Evolutionary conservation across 2,797 vertebrate genomes (phyloP).

Genomic region (Trachops cirrhosus): DNA sequence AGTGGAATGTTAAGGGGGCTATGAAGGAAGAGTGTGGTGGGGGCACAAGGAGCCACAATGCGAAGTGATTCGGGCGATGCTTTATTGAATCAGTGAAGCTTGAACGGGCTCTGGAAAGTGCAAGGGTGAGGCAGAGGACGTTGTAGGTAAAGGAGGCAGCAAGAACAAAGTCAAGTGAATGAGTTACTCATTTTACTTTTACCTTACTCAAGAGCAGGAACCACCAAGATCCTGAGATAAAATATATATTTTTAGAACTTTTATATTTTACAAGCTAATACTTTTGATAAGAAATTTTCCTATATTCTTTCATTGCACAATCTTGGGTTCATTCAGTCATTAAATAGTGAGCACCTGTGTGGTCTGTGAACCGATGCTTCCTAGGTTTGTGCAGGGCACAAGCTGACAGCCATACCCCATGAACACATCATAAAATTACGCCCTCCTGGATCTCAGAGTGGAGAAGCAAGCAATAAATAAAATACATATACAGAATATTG

Average conservation of each 20-base stretch:
- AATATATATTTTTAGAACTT: not conserved
- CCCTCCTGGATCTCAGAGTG: not conserved
- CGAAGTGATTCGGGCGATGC: not conserved
- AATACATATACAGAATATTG: not conserved
- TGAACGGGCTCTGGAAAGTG: not conserved
- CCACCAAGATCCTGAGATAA: not conserved
- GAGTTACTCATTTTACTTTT: not conserved
- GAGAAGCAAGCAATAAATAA: not conserved
- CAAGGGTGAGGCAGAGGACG: not conserved
- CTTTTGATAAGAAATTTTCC: not conserved
- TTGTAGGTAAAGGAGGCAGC: not conserved
- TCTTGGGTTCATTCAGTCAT: not conserved
- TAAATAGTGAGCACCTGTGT: not conserved
- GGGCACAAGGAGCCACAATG: not conserved
- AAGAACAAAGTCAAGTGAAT: not conserved
- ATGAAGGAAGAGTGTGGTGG: not conserved
- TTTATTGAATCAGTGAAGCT: not conserved
- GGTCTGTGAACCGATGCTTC: not conserved
- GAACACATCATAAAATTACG: not conserved
- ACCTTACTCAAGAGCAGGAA: not conserved
- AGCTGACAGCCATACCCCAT: not conserved
- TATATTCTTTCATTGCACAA: slow-evolving; percentile 8
- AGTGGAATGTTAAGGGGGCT: not conserved
- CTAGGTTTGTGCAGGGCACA: not conserved
- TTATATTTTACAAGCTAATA: slow-evolving; percentile 37